Conservation (phyloP, 2,797 vertebrate genomes). For the Rhinogobio ventralis region DNA sequence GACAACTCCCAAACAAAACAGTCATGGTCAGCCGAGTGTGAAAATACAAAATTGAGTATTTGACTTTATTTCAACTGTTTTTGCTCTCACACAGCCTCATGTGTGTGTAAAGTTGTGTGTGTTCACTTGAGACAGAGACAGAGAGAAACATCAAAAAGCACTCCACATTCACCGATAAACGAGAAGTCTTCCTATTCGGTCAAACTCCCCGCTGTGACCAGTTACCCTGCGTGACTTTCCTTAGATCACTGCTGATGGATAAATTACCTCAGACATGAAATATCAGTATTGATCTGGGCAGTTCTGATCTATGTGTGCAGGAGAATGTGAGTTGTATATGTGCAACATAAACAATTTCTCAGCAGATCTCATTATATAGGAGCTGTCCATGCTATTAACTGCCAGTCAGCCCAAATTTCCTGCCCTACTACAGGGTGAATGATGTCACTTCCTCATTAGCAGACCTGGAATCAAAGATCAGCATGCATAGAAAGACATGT, state of each 20-base stretch:
- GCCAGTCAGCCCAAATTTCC: not conserved
- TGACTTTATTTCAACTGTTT: conserved; percentile 57
- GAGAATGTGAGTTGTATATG: not conserved
- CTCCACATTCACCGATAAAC: conserved; percentile 68
- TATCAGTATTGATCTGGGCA: not conserved
- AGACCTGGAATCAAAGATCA: not conserved
- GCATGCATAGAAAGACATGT: not conserved
- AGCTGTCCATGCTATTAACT: not conserved
- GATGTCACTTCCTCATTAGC: conserved; percentile 4
- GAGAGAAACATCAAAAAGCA: conserved; percentile 45
- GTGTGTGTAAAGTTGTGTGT: conserved; percentile 18
- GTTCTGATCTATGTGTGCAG: conserved; percentile 1
- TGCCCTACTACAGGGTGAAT: not conserved
- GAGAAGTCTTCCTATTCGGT: conserved; percentile 63
- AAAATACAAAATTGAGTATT: conserved; percentile 58
- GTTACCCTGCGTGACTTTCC: not conserved
- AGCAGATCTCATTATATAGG: not conserved
- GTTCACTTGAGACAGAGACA: conserved; percentile 31
- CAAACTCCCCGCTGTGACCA: conserved; percentile 12
- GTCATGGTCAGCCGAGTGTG: conserved; percentile 54
- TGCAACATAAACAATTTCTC: conserved; percentile 23
- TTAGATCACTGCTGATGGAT: not conserved
- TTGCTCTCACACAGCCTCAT: conserved; percentile 36
- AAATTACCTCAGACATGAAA: conserved; percentile 3
- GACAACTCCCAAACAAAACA: conserved; percentile 49